Conservation (phyloP, 2,888 invertebrate species). For the Holacanthella duospinosa region DNA sequence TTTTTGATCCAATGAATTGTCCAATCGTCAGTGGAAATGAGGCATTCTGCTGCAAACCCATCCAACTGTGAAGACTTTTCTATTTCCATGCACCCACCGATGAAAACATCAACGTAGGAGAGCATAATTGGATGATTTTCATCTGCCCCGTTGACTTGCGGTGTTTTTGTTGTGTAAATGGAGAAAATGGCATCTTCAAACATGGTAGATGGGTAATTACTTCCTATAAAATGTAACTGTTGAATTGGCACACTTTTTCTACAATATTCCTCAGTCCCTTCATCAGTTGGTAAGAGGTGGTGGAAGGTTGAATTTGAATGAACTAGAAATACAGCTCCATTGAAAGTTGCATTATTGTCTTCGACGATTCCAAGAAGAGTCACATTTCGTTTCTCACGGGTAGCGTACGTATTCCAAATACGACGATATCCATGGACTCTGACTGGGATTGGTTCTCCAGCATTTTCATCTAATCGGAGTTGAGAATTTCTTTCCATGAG, state of each 20-base stretch:
- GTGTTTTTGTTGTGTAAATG: slow-evolving; percentile 23
- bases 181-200: slow-evolving; percentile 17
- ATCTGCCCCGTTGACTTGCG: slow-evolving; percentile 10
- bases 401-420: slow-evolving; percentile 19
- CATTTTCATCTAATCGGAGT: background rate
- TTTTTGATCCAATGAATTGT: too few species aligned
- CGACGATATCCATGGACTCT: background rate
- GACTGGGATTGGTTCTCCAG: background rate
- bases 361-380: slow-evolving; percentile 20
- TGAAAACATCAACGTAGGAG: slow-evolving; percentile 25
- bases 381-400: slow-evolving; percentile 14
- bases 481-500: background rate
- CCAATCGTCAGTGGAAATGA: slow-evolving; percentile 21
- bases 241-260: slow-evolving; percentile 16
- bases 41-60: slow-evolving; percentile 20
- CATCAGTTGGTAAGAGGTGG: slow-evolving; percentile 11
- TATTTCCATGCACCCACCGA: slow-evolving; percentile 27
- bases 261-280: slow-evolving; percentile 17
- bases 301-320: slow-evolving; percentile 15
- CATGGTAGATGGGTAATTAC: too few species aligned
- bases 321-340: too few species aligned
- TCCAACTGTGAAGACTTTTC: slow-evolving; percentile 17
- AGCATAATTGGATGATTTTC: slow-evolving; percentile 22
- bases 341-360: slow-evolving; percentile 9
- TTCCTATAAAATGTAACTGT: background rate